A percentile compares a stretch with the other conserved stretches of the same genome.
Conservation (phyloP, 2,888 invertebrate genomes). For the Sesia bembeciformis region DNA sequence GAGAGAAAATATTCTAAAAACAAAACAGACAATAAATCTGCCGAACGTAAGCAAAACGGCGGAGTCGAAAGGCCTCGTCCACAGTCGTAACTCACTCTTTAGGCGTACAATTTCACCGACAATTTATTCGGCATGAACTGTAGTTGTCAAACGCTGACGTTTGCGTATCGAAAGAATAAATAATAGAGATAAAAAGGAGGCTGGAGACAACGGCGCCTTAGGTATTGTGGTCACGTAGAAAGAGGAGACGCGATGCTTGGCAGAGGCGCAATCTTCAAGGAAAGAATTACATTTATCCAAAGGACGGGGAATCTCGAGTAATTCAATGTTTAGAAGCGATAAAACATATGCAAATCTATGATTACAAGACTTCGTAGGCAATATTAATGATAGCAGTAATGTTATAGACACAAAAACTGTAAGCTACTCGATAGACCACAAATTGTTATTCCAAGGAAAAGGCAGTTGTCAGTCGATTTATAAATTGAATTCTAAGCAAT, state of each 20-base stretch:
- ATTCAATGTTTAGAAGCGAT: conserved; percentile 57
- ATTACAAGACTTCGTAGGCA: not conserved
- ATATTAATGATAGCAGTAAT: not conserved
- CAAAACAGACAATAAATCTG: conserved; percentile 53
- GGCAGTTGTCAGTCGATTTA: conserved; percentile 26
- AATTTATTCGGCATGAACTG: conserved; percentile 67
- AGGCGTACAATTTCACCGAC: conserved; percentile 56
- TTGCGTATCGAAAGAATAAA: conserved; percentile 62
- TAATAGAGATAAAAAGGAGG: conserved; percentile 60
- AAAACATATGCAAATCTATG: conserved; percentile 25
- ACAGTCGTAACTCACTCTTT: conserved; percentile 60
- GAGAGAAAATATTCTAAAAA: conserved; percentile 43
- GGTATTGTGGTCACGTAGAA: conserved; percentile 64
- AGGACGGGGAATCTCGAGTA: conserved; percentile 60
- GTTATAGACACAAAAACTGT: conserved; percentile 3
- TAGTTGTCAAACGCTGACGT: conserved; percentile 70
- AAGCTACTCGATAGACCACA: conserved; percentile 4
- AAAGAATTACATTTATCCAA: conserved; percentile 70
- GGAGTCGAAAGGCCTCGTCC: conserved; percentile 47
- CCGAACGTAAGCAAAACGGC: conserved; percentile 37
- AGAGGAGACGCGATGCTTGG: conserved; percentile 33
- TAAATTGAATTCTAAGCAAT: conserved; percentile 23
- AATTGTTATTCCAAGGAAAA: conserved; percentile 19
- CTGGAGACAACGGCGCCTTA: conserved; percentile 47
- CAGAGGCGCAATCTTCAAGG: conserved; percentile 61